phyloP scores from a whole-genome alignment of 2,888 invertebrate genomes.

The Himalopsyche japonica region DNA sequence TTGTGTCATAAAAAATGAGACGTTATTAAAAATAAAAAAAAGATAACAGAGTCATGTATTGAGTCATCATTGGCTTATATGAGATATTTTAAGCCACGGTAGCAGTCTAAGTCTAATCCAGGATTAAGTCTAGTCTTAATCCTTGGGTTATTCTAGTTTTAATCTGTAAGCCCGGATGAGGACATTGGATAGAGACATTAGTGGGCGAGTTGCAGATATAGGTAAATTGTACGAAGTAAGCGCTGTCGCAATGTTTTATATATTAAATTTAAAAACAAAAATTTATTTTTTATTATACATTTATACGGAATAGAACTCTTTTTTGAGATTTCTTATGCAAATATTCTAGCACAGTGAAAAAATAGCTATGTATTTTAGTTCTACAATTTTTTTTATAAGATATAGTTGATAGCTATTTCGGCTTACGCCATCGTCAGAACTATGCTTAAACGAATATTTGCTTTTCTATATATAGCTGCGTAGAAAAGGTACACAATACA shows the following conservation, averaged over 20 bases:
- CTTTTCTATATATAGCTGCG: no score
- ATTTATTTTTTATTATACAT: no score
- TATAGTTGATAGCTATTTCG: no score
- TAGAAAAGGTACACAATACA: no score
- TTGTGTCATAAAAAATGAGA: background rate
- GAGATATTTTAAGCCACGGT: background rate
- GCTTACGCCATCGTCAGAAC: no score
- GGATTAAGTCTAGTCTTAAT: background rate
- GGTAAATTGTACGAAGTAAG: background rate
- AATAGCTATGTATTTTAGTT: no score
- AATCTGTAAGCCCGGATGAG: background rate
- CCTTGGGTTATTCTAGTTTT: background rate
- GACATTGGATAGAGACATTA: background rate
- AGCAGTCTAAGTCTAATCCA: background rate
- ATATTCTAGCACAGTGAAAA: no score
- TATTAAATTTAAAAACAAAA: no score
- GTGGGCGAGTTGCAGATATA: background rate
- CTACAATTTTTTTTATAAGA: no score
- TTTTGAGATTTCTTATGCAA: no score
- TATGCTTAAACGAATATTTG: no score
- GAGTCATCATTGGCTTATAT: background rate
- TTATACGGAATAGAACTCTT: no score
- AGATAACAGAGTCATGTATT: background rate
- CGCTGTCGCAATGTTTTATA: background rate
- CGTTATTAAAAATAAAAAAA: background rate